A percentile compares a stretch with the other conserved stretches of the same genome.
Conservation (phyloP, 2,888 invertebrate genomes). For the Caenorhabditis virilis region DNA sequence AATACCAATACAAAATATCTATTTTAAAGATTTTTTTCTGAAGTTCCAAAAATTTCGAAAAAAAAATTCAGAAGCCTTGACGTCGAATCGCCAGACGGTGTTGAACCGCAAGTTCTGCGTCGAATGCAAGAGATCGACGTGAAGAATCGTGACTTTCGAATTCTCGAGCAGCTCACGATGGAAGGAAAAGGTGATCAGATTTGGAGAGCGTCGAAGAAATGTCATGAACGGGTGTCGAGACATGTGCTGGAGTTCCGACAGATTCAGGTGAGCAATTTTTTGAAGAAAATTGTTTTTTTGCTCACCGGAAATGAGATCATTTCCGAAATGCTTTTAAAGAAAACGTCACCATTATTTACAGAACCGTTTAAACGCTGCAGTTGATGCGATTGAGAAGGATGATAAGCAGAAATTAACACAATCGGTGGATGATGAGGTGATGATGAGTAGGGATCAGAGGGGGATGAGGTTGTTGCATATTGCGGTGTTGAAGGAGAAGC, state of each 20-base stretch:
- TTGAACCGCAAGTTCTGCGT: conserved; percentile 50
- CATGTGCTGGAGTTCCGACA: conserved; percentile 62
- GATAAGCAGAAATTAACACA: conserved; percentile 53
- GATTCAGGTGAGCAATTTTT: conserved; percentile 56
- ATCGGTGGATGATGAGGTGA: conserved; percentile 59
- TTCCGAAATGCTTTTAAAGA: too few relatives aligned
- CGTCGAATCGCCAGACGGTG: conserved; percentile 46
- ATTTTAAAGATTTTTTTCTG: too few relatives aligned
- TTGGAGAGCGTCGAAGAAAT: conserved; percentile 53
- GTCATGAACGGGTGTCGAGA: conserved; percentile 35
- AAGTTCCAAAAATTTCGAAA: not conserved
- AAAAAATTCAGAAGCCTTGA: conserved; percentile 25
- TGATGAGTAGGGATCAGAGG: conserved; percentile 56
- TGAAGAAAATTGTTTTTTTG: too few relatives aligned
- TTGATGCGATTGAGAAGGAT: conserved; percentile 59
- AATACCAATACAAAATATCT: too few relatives aligned
- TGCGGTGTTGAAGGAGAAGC: conserved; percentile 63
- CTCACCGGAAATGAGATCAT: too few relatives aligned
- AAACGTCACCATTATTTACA: conserved; percentile 31
- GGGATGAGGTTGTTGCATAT: conserved; percentile 60
- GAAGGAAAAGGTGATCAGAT: conserved; percentile 65
- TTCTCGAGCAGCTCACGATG: conserved; percentile 61
- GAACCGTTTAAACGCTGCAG: conserved; percentile 51
- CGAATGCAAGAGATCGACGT: conserved; percentile 52
- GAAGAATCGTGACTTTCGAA: conserved; percentile 41